phyloP scores from a whole-genome alignment of 1,140 invertebrate species.

The Hormaphis cornu region DNA sequence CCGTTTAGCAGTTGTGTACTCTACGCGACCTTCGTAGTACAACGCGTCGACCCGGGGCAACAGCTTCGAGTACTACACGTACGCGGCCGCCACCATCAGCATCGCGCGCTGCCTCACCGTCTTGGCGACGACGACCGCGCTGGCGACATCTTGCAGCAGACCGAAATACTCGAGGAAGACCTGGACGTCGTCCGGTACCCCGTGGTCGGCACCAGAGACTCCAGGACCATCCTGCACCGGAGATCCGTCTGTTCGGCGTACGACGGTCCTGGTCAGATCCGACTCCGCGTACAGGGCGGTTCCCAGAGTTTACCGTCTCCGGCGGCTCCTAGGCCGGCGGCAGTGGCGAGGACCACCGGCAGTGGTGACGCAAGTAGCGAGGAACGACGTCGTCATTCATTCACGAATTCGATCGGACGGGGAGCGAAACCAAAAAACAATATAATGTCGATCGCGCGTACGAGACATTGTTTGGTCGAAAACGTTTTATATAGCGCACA shows the following conservation, averaged over 20 bases:
- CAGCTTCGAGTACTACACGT: not conserved
- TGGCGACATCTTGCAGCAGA: not conserved
- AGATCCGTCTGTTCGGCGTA: not conserved
- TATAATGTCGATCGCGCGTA: too few relatives aligned
- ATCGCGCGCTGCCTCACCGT: not conserved
- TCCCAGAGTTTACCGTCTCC: too few relatives aligned
- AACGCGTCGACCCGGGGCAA: not conserved
- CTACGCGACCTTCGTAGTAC: not conserved
- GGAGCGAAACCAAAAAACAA: too few relatives aligned
- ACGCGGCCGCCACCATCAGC: not conserved
- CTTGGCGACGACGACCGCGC: not conserved
- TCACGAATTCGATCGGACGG: too few relatives aligned
- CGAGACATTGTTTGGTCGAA: too few relatives aligned
- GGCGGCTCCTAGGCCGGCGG: too few relatives aligned
- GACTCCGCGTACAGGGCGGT: not conserved
- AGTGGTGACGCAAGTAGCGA: too few relatives aligned
- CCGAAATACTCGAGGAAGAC: not conserved
- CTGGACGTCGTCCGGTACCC: not conserved
- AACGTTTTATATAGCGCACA: too few relatives aligned
- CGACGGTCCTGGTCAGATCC: not conserved
- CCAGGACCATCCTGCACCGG: not conserved
- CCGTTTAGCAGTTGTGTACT: not conserved
- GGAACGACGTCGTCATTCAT: too few relatives aligned
- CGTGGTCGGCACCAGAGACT: not conserved
- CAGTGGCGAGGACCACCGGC: too few relatives aligned